These are phyloP conservation scores for Ictidomys tridecemlineatus DNA, from an alignment of 2,113 vertebrate species.

Conservation along the genomic window DNA sequence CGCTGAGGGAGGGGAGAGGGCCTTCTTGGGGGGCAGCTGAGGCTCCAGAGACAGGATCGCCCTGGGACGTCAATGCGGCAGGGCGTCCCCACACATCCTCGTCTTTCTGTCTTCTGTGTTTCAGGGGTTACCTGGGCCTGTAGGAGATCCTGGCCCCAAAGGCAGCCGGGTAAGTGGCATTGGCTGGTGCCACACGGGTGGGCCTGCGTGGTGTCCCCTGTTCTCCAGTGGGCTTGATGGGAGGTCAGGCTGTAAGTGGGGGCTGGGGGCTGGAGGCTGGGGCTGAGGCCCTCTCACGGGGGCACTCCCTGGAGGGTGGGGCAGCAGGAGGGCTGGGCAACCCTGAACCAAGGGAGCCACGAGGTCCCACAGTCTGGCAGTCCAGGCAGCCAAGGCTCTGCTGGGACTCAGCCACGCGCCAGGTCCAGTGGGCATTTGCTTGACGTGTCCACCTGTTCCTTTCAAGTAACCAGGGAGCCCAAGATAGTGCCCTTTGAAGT, in stretches of 20 bases:
- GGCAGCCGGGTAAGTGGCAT: constrained; percentile 94
- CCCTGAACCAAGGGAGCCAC: background rate
- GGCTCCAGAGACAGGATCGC: background rate
- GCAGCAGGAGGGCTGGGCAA: background rate
- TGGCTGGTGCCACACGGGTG: background rate
- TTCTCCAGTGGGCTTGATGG: background rate
- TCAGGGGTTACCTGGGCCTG: constrained; percentile 97
- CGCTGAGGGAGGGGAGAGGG: no score
- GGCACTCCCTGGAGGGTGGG: background rate
- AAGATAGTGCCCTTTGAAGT: background rate
- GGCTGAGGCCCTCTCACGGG: rapidly evolving
- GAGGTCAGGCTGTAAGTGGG: background rate
- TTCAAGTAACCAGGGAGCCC: background rate
- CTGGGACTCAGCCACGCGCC: rapidly evolving
- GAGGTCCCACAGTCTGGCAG: rapidly evolving
- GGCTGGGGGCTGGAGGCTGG: rapidly evolving
- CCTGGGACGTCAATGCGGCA: background rate
- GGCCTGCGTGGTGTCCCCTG: background rate
- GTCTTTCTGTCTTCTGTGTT: constrained; percentile 86
- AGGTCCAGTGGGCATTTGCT: background rate
- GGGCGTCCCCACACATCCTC: constrained; percentile 84
- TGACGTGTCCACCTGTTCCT: background rate
- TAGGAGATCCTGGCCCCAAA: constrained; percentile 97
- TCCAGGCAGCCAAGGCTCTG: background rate
- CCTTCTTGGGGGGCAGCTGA: background rate